These are phyloP conservation scores for Pangasius larnaudii DNA, from an alignment of 2,797 vertebrate species.

Conservation along the genomic window DNA sequence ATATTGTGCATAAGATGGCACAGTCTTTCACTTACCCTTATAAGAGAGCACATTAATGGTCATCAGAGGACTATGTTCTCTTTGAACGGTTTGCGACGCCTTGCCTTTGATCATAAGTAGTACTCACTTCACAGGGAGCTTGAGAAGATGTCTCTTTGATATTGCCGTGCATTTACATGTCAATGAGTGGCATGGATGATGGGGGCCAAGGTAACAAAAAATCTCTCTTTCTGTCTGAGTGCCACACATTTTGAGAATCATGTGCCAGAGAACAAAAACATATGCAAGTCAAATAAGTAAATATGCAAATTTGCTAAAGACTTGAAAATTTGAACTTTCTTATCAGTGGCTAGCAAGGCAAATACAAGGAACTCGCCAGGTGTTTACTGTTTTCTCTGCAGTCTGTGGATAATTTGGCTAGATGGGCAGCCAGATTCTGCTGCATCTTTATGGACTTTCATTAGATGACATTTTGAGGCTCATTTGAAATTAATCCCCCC, in stretches of 20 bases:
- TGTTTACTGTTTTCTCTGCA: constrained; percentile 45
- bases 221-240: constrained; percentile 8
- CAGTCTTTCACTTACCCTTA: constrained; percentile 60
- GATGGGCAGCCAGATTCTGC: constrained; percentile 49
- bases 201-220: constrained; percentile 23
- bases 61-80: constrained; percentile 62
- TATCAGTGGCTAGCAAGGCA: not conserved
- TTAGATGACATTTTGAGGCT: constrained; percentile 73
- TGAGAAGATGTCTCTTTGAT: constrained; percentile 63
- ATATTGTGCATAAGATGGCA: constrained; percentile 55
- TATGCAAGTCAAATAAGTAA: constrained; percentile 2
- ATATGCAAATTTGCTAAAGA: constrained; percentile 22
- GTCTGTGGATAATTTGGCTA: constrained; percentile 39
- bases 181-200: constrained; percentile 57
- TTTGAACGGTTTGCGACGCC: constrained; percentile 60
- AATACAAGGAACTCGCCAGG: constrained; percentile 25
- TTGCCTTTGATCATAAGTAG: constrained; percentile 64
- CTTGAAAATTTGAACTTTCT: not conserved
- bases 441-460: constrained; percentile 69
- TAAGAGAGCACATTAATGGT: constrained; percentile 62
- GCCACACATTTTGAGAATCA: constrained; percentile 34
- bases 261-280: constrained; percentile 9
- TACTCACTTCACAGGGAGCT: constrained; percentile 59
- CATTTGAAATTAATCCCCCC: constrained; percentile 79
- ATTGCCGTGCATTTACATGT: constrained; percentile 62